Base-by-base conservation (phyloP, 2,113 vertebrate species). In the Peromyscus polionotus region DNA sequence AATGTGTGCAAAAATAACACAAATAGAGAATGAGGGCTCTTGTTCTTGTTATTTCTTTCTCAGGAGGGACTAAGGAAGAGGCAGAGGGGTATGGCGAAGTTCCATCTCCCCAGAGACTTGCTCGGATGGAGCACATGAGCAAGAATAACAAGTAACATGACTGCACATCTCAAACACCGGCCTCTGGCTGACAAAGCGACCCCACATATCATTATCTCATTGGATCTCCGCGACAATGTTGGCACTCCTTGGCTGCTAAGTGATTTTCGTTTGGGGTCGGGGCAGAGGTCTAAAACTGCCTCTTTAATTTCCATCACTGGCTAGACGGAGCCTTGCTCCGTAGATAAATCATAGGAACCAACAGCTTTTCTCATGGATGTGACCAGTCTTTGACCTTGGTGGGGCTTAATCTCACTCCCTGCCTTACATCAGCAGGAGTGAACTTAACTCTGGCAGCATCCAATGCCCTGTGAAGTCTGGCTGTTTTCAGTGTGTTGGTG, bases 251-350 rank as follows among this genome's bases (percentile, higher is more conserved):
- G 93, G 81, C 96, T 61, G 65, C 86, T 51, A 42, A 85, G 54
- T 97, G 89, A 97, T 97, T 97, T 96, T n/a, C 70, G 75, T 80
- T n/a, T 12, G 7, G 59, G 91, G 95, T 96, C 84, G 88, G 61
- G 39, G 77, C 48, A 57, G 87, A 93, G 93, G 93, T 85, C 91
- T 45, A 76, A 84, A 83, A 45, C 94, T 93, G 94, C 87, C 96
- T 97, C 94, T 95, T 93, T 95, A 93, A 89, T 93, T 95, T 84
- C 96, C 93, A 96, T 95, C 96, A 81, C 88, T 88, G 96, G 57
- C 94, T 28, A 31, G 76, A 76, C 42, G 0, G 6, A 93, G 48
- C 73, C n/a, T 83, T 31, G 76, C 79, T 95, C 90, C 85, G 79
- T 39, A 95, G 28, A 97, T 96, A 96, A 96, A 95, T 97, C 96